Conservation (phyloP, 2,113 vertebrate species). For the Hyla sarda region DNA sequence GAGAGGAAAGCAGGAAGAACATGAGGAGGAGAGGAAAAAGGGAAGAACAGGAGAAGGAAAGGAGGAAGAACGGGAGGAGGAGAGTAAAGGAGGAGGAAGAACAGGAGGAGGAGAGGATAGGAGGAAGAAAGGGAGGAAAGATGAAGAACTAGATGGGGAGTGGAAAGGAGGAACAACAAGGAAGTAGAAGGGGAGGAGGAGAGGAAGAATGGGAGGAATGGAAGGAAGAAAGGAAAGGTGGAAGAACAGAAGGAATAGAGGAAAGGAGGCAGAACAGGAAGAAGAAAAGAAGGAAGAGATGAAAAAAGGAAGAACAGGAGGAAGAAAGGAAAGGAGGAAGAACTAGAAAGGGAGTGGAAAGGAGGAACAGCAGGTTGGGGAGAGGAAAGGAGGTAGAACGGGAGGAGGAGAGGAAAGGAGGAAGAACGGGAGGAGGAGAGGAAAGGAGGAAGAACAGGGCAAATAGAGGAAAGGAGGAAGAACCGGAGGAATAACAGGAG, state of each 20-base stretch:
- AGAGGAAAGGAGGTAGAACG: neutral
- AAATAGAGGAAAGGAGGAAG: neutral
- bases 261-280: neutral
- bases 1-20: neutral
- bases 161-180: neutral
- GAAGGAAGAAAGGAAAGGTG: neutral
- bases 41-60: neutral
- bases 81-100: neutral
- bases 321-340: neutral
- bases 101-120: neutral
- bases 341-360: neutral
- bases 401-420: neutral
- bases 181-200: no score
- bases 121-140: neutral
- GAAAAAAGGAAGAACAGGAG: neutral
- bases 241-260: neutral
- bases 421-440: no score
- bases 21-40: neutral
- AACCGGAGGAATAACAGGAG: no score
- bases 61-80: neutral
- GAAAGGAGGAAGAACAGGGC: neutral
- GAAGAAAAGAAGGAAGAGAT: neutral
- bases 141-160: neutral
- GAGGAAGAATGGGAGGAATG: no score
- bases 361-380: no score